Base-by-base conservation (phyloP, 2,797 vertebrate species). In the Amniataba percoides region DNA sequence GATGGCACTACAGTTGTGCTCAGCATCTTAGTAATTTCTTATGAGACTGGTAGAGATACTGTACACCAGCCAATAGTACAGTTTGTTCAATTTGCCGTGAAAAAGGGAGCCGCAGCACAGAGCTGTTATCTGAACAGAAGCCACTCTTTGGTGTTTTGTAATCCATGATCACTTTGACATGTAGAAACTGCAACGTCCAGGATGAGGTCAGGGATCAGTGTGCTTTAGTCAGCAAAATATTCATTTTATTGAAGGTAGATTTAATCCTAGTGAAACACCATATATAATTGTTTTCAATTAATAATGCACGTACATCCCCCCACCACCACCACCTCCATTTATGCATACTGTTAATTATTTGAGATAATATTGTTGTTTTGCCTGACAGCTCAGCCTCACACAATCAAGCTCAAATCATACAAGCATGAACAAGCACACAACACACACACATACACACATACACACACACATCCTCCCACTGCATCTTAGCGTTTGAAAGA, bases 1-100 rank as follows among this genome's bases (percentile, higher is more conserved):
- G 94, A 87, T 92, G 94, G 93, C 82, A 83, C 74, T 91, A 76
- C 78, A 85, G 92, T 55, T 88, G 85, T 86, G 71, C 69, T 71
- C 36, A 82, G 71, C 51, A 1, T 48, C 40, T 18, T 0, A 18
- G 42, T 14, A 40, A 5, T 59, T 56, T 42, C 57, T 64, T 40
- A 7, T 31, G 25, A n/a, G 67, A 21, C 75, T 42, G 49, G 34
- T 71, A 0, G 61, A 73, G 75, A 74, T 71, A 78, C 72, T 78
- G 72, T 78, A 71, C 27, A 8, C 42, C 63, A 49, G 87, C 86
- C 82, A 80, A 65, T 83, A 43, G 79, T 71, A 82, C 83, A 86
- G 79, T 86, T 89, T 85, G 80, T 85, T 84, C 82, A 85, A 80
- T 88, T 82, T 85, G 43, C 78, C 72, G 80, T 83, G 74, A 84